These are phyloP conservation scores for Ophion obscuratus DNA, from an alignment of 2,888 invertebrate genomes.

Conservation along the genomic window DNA sequence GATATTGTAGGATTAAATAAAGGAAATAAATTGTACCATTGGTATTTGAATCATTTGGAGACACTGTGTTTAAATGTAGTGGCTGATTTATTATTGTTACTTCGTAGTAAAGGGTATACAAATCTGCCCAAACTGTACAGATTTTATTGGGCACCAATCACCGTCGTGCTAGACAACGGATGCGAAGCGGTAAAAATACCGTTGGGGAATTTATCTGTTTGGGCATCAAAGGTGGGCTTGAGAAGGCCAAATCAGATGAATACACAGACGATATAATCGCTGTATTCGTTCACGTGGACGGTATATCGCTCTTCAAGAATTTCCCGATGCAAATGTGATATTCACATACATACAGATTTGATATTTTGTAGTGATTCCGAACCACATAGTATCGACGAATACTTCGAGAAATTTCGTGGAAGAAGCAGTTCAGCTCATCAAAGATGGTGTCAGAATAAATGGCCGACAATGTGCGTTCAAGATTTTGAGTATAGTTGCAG, in stretches of 20 bases:
- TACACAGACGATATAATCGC: constrained; percentile 44
- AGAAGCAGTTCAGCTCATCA: constrained; percentile 56
- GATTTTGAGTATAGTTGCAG: constrained; percentile 61
- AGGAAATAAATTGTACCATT: constrained; percentile 36
- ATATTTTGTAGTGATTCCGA: constrained; percentile 59
- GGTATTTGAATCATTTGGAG: constrained; percentile 23
- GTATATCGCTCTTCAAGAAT: constrained; percentile 53
- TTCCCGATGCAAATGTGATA: constrained; percentile 60
- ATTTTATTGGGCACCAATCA: constrained; percentile 52
- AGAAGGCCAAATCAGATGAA: constrained; percentile 47
- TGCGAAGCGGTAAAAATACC: constrained; percentile 34
- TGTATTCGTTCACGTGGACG: constrained; percentile 59
- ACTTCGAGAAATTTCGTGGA: constrained; percentile 61
- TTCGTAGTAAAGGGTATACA: constrained; percentile 40
- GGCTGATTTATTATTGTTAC: constrained; percentile 37
- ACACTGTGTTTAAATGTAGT: constrained; percentile 45
- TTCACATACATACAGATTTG: too few species aligned
- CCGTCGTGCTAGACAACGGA: constrained; percentile 25
- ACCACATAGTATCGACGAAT: constrained; percentile 55
- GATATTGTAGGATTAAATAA: constrained; percentile 13
- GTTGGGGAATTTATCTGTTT: constrained; percentile 39
- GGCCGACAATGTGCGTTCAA: constrained; percentile 53
- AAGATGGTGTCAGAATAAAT: constrained; percentile 54
- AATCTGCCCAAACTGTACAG: constrained; percentile 55
- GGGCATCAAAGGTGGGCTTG: constrained; percentile 47